phyloP scores from a whole-genome alignment of 1,140 invertebrate species.

The Heliothis subflexa region DNA sequence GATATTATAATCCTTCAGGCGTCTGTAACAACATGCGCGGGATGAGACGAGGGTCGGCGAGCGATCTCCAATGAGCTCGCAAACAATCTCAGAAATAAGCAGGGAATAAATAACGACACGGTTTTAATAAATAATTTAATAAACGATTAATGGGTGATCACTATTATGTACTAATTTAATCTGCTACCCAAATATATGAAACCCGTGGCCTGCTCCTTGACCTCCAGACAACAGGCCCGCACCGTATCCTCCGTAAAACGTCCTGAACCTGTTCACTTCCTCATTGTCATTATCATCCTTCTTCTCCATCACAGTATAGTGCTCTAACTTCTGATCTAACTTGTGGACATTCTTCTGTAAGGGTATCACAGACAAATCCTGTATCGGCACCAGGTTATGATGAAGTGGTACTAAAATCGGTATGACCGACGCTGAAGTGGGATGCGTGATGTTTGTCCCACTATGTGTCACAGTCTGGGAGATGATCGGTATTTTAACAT shows the following conservation, averaged over 20 bases:
- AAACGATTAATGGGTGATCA: conserved; percentile 25
- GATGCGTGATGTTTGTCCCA: conserved; percentile 59
- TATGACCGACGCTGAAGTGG: conserved; percentile 51
- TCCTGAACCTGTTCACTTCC: conserved; percentile 64
- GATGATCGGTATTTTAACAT: conserved; percentile 57
- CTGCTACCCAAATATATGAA: conserved; percentile 70
- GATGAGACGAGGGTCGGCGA: no score
- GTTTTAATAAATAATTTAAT: conserved; percentile 51
- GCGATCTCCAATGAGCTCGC: not conserved
- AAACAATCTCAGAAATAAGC: not conserved
- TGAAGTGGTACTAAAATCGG: conserved; percentile 68
- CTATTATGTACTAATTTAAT: not conserved
- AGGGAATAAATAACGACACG: conserved; percentile 2
- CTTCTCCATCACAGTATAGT: conserved; percentile 53
- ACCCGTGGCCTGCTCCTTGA: conserved; percentile 76
- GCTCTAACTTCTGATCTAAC: conserved; percentile 47
- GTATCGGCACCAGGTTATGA: conserved; percentile 64
- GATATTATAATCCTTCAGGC: no score
- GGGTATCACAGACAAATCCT: conserved; percentile 74
- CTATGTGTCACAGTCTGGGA: conserved; percentile 59
- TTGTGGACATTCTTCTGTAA: conserved; percentile 58
- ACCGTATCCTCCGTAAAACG: conserved; percentile 75
- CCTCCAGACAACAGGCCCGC: conserved; percentile 74
- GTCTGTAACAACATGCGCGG: no score
- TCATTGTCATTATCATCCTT: conserved; percentile 60